These are phyloP conservation scores for Mechanitis messenoides DNA, from an alignment of 2,888 invertebrate genomes.

Conservation along the genomic window DNA sequence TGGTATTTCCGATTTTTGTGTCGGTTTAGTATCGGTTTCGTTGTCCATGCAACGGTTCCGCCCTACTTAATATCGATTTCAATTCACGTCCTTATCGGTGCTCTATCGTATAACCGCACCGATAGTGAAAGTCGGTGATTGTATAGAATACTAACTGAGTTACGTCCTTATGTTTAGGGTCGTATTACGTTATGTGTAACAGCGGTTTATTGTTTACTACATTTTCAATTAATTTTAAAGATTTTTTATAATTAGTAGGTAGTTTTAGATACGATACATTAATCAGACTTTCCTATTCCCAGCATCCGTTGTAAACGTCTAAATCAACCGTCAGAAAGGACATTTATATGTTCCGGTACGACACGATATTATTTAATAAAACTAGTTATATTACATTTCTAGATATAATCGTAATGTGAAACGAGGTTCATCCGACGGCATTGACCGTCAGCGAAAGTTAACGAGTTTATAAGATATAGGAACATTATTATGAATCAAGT, in stretches of 20 bases:
- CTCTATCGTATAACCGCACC: slow-evolving; percentile 8
- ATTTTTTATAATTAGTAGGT: no score
- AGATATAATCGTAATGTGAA: slow-evolving; percentile 27
- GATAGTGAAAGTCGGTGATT: slow-evolving; percentile 50
- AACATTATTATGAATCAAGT: not conserved
- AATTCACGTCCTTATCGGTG: slow-evolving; percentile 40
- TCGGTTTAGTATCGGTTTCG: slow-evolving; percentile 18
- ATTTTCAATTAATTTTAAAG: no score
- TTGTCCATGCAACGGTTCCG: slow-evolving; percentile 36
- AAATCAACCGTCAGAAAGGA: not conserved
- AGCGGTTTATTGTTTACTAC: slow-evolving; percentile 6
- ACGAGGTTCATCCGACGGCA: slow-evolving; percentile 48
- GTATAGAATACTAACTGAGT: slow-evolving; percentile 38
- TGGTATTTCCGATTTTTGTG: slow-evolving; percentile 1
- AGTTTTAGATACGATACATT: no score
- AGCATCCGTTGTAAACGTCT: no score
- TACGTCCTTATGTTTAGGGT: slow-evolving; percentile 28
- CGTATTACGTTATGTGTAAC: slow-evolving; percentile 15
- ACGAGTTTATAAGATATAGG: slow-evolving; percentile 3
- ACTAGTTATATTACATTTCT: slow-evolving; percentile 24
- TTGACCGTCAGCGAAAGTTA: slow-evolving; percentile 60
- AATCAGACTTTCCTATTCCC: no score
- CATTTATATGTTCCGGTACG: not conserved
- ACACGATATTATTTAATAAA: slow-evolving; percentile 26
- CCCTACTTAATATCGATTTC: slow-evolving; percentile 49